These are phyloP conservation scores for Hypolimnas misippus DNA, from an alignment of 2,888 invertebrate genomes.

Conservation along the genomic window DNA sequence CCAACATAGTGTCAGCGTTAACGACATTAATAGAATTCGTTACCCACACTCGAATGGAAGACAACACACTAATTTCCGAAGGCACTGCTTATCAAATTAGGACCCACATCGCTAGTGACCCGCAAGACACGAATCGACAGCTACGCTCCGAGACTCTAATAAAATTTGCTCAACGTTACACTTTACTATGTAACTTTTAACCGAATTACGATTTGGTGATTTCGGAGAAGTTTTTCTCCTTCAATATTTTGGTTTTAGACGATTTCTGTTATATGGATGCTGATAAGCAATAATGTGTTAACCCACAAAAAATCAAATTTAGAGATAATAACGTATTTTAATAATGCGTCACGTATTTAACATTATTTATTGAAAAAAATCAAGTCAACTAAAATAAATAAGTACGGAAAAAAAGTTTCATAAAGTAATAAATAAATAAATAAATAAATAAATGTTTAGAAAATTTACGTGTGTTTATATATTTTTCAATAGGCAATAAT, in stretches of 20 bases:
- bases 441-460: no score
- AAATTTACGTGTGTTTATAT: no score
- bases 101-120: conserved; percentile 45
- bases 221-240: background rate
- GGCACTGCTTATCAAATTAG: conserved; percentile 47
- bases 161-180: conserved; percentile 34
- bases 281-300: no score
- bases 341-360: no score
- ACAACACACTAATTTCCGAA: conserved; percentile 42
- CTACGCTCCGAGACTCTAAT: conserved; percentile 34
- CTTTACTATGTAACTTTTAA: conserved; percentile 35
- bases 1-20: conserved; percentile 36
- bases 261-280: no score
- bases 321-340: no score
- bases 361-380: no score
- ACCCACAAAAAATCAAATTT: no score
- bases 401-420: no score
- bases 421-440: no score
- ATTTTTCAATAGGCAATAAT: no score
- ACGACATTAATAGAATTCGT: conserved; percentile 38
- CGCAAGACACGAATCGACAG: conserved; percentile 45
- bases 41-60: conserved; percentile 33
- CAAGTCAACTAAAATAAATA: no score
- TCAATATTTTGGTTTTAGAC: background rate
- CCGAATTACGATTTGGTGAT: conserved; percentile 22